Evolutionary conservation across 1,140 invertebrate species (phyloP).

Genomic region (Sycophila sp.): DNA sequence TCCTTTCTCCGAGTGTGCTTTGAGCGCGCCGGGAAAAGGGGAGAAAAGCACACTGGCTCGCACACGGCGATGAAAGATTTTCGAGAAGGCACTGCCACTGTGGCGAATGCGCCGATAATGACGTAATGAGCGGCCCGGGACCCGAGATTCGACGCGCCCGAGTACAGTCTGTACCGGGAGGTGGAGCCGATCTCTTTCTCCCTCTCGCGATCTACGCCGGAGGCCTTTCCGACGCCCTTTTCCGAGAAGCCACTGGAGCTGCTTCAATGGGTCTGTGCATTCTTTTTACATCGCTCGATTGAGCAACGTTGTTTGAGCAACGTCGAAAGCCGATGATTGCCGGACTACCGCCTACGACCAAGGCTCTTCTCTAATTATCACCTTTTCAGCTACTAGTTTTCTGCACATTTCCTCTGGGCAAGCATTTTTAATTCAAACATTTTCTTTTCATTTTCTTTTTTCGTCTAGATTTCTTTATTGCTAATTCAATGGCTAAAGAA

Average conservation of each 20-base stretch:
- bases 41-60: not conserved
- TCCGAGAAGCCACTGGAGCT: not conserved
- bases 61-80: not conserved
- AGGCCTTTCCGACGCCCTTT: conserved; percentile 5
- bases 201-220: not conserved
- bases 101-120: conserved; percentile 51
- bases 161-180: not conserved
- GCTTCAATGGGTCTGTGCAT: too few relatives aligned
- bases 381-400: too few relatives aligned
- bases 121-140: conserved; percentile 52
- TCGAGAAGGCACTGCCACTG: conserved; percentile 16
- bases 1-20: conserved; percentile 1
- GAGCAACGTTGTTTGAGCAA: not conserved
- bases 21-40: not conserved
- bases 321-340: not conserved
- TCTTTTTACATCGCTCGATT: too few relatives aligned
- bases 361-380: too few relatives aligned
- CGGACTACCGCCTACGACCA: too few relatives aligned
- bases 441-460: too few relatives aligned
- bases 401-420: too few relatives aligned
- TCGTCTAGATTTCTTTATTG: too few relatives aligned
- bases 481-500: too few relatives aligned
- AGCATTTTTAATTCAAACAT: too few relatives aligned
- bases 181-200: conserved; percentile 18
- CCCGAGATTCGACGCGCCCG: conserved; percentile 46